Base-by-base conservation (phyloP, 2,113 vertebrate genomes). In the Cyanoderma ruficeps region DNA sequence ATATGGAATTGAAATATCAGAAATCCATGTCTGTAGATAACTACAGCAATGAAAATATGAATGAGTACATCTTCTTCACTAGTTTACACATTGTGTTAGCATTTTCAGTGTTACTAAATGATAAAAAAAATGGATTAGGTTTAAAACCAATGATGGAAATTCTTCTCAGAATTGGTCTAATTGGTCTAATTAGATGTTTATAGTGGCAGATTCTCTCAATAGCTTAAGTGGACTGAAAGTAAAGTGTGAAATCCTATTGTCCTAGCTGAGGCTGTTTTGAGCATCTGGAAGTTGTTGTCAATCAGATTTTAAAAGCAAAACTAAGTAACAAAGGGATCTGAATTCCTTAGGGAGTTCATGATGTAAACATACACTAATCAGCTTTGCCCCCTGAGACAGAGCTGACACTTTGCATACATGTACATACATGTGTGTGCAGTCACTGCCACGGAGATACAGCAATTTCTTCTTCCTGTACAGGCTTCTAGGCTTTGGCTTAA, bases 361-460 rank as follows among this genome's bases (percentile, higher is more conserved):
- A 8, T 27, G 13, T 27, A 60, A 75, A 20, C 7, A 44, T 7
- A 41, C 7, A 21, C 3, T 39, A 4, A 18, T 10, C n/a, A 87
- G 17, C 7, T 89, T 77, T 75, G 7, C 2, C 15, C 7, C 8
- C 11, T 57, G 57, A 53, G 20, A 35, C 1, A n/a, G 49, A 20
- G 12, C 1, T 31, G n/a, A 8, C 9, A 9, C 10, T 25, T 17
- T 13, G 6, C 1, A 1, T 17, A 16, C 13, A 5, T 10, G 10
- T n/a, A 14, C 0, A 0, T n/a, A 14, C 0, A 0, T 15, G 2
- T 31, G 12, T 11, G 35, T 22, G 27, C 23, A 50, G 23, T 10
- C 44, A 33, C 3, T 23, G 37, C 2, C 1, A 42, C 13, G 16
- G 50, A 97, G 95, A 88, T 67, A 75, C 4, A 61, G 53, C 47